These are phyloP conservation scores for Drosophila asahinai DNA, from an alignment of 1,140 invertebrate genomes.

Conservation along the genomic window DNA sequence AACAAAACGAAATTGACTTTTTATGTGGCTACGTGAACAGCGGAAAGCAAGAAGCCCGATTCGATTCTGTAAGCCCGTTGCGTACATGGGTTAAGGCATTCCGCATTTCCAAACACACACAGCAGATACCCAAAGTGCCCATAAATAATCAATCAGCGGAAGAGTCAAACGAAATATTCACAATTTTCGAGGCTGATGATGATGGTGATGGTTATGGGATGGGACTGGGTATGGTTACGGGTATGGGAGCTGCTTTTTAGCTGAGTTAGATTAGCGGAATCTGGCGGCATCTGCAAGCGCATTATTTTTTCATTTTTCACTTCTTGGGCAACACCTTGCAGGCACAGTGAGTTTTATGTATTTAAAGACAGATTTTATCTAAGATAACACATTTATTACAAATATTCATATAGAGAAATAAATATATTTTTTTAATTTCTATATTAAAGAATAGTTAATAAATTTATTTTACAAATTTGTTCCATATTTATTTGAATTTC, in stretches of 20 bases:
- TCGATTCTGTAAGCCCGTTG: slow-evolving; percentile 35
- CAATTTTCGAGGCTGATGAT: slow-evolving; percentile 25
- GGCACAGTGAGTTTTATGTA: slow-evolving; percentile 7
- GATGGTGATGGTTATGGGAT: slow-evolving; percentile 31
- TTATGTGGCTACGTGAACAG: slow-evolving; percentile 58
- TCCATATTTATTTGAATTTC: no score
- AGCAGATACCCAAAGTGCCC: slow-evolving; percentile 29
- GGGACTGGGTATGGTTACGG: neutral
- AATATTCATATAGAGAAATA: neutral
- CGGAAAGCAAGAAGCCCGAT: slow-evolving; percentile 29
- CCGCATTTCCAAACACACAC: slow-evolving; percentile 29
- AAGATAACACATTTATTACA: neutral
- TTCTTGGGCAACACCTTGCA: slow-evolving; percentile 11
- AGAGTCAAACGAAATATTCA: slow-evolving; percentile 44
- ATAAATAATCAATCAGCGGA: slow-evolving; percentile 55
- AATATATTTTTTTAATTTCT: no score
- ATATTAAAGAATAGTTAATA: no score
- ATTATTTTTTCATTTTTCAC: slow-evolving; percentile 15
- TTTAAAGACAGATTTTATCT: neutral
- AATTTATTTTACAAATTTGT: no score
- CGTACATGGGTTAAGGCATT: slow-evolving; percentile 42
- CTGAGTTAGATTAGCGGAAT: slow-evolving; percentile 25
- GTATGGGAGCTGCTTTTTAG: slow-evolving; percentile 1
- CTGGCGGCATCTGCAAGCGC: slow-evolving; percentile 25
- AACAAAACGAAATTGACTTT: slow-evolving; percentile 69